Evolutionary conservation across 2,888 invertebrate genomes (phyloP).

Genomic region (Alloplasta piceator): DNA sequence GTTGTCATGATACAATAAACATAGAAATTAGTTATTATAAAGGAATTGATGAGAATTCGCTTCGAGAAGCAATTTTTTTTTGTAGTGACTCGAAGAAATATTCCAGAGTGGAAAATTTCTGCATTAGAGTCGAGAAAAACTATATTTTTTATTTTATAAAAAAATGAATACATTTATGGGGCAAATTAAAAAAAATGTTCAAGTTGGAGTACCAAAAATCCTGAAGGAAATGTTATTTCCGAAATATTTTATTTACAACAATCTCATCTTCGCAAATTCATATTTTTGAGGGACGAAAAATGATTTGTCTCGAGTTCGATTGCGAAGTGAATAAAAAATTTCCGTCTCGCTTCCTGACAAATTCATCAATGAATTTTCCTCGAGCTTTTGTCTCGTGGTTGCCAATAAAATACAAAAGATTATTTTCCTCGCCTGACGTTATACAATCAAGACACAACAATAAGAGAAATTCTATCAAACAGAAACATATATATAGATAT

Average conservation of each 20-base stretch:
- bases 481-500: slow-evolving; percentile 7
- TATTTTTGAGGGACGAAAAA: neutral
- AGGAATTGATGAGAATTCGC: slow-evolving; percentile 39
- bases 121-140: too few species aligned
- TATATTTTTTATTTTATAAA: too few species aligned
- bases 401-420: slow-evolving; percentile 7
- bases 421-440: slow-evolving; percentile 42
- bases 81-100: neutral
- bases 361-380: neutral
- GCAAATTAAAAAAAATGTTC: too few species aligned
- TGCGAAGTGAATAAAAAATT: neutral
- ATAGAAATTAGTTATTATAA: slow-evolving; percentile 31
- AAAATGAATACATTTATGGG: too few species aligned
- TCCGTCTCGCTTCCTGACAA: slow-evolving; percentile 5
- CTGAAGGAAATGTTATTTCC: too few species aligned
- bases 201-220: too few species aligned
- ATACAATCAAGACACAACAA: slow-evolving; percentile 61
- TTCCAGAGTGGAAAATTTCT: too few species aligned
- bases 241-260: neutral
- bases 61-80: slow-evolving; percentile 22
- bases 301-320: neutral
- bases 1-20: slow-evolving; percentile 9
- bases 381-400: slow-evolving; percentile 19
- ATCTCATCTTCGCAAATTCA: neutral
- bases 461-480: slow-evolving; percentile 3